Conservation (phyloP, 2,888 invertebrate species). For the Cheilosia vernalis region DNA sequence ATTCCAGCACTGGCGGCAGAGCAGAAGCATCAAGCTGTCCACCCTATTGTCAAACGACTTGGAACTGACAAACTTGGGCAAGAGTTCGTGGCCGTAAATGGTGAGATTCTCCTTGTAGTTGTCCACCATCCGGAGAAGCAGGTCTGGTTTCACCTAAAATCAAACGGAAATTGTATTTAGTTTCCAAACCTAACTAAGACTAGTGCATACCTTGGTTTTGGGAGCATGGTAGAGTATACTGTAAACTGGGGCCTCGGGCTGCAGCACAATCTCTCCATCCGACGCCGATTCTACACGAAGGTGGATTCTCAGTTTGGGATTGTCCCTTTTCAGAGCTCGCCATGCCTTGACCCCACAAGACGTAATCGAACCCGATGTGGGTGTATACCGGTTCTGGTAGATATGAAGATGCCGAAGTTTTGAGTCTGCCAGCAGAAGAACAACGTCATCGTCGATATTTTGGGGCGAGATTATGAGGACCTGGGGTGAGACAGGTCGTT, state of each 20-base stretch:
- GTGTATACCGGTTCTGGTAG: slow-evolving; percentile 89
- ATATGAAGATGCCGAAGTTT: slow-evolving; percentile 88
- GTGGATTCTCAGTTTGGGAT: slow-evolving; percentile 87
- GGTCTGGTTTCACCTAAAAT: slow-evolving; percentile 84
- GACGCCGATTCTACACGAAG: slow-evolving; percentile 87
- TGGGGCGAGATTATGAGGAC: slow-evolving; percentile 88
- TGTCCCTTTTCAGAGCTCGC: slow-evolving; percentile 84
- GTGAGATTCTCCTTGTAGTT: slow-evolving; percentile 86
- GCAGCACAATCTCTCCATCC: slow-evolving; percentile 87
- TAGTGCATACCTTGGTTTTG: slow-evolving; percentile 84
- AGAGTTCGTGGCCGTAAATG: slow-evolving; percentile 87
- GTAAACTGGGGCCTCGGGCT: slow-evolving; percentile 88
- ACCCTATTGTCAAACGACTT: slow-evolving; percentile 88
- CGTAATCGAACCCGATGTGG: slow-evolving; percentile 84
- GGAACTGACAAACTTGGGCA: slow-evolving; percentile 87
- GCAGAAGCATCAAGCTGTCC: slow-evolving; percentile 87
- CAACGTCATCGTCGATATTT: slow-evolving; percentile 89
- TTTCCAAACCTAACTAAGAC: too few relatives aligned
- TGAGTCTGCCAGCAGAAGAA: slow-evolving; percentile 87
- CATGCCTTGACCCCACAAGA: slow-evolving; percentile 84
- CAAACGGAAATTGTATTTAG: neutral
- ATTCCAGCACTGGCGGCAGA: slow-evolving; percentile 87
- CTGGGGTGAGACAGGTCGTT: slow-evolving; percentile 80
- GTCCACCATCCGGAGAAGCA: slow-evolving; percentile 85
- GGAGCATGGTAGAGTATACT: slow-evolving; percentile 87